A percentile compares a stretch with the other conserved stretches of the same genome.
Conservation (phyloP, 2,113 vertebrate species). For the Xyrauchen texanus region DNA sequence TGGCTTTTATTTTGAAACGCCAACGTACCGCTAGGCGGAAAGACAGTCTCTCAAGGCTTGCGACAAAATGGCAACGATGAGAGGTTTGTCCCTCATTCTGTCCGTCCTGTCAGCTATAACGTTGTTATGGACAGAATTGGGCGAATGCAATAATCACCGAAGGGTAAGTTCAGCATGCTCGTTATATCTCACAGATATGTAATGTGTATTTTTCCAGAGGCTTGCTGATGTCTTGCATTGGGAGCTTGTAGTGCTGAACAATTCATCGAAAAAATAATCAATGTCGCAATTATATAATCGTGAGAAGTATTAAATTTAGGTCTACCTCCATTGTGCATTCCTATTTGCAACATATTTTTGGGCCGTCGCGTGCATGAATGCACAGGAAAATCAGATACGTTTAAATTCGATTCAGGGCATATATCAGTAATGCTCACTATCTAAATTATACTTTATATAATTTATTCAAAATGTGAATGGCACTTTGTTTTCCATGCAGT, state of each 20-base stretch:
- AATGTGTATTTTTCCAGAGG: background rate
- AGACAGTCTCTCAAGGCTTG: background rate
- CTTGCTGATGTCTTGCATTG: background rate
- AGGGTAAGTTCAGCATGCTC: conserved; percentile 61
- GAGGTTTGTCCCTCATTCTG: conserved; percentile 2
- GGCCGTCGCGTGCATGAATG: too few species aligned
- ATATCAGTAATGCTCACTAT: too few species aligned
- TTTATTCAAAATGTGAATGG: too few species aligned
- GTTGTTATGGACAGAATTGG: conserved; percentile 46
- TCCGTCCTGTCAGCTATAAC: conserved; percentile 50
- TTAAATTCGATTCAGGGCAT: too few species aligned
- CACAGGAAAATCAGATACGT: too few species aligned
- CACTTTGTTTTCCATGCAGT: too few species aligned
- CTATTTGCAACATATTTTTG: too few species aligned
- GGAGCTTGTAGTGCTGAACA: background rate
- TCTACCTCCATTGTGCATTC: too few species aligned
- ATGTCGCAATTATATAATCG: too few species aligned
- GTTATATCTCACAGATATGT: background rate
- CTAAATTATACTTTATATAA: too few species aligned
- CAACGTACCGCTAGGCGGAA: background rate
- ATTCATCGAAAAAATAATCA: too few species aligned
- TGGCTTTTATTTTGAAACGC: conserved; percentile 2
- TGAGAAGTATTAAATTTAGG: too few species aligned
- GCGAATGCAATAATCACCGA: conserved; percentile 67
- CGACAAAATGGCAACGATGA: conserved; percentile 62